A percentile compares a stretch with the other conserved stretches of the same genome.
Evolutionary conservation across 2,797 vertebrate species (phyloP).

Genomic region (Chromobotia macracanthus): DNA sequence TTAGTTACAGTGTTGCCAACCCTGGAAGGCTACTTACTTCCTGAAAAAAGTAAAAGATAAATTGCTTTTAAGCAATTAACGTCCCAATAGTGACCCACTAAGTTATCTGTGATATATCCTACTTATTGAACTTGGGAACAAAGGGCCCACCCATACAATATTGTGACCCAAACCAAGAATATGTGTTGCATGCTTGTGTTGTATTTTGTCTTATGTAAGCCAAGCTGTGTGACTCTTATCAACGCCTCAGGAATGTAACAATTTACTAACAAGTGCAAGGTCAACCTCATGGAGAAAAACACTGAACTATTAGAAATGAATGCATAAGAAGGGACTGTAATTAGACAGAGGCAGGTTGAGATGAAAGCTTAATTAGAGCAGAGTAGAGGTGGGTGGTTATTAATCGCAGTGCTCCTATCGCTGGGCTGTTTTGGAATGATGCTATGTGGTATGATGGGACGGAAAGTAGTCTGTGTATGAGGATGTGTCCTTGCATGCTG

Average conservation of each 20-base stretch:
- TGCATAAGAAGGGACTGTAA: slow-evolving; percentile 68
- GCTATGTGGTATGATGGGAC: slow-evolving; percentile 62
- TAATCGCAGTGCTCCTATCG: slow-evolving; percentile 66
- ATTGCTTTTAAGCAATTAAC: neutral
- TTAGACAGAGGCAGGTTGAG: slow-evolving; percentile 69
- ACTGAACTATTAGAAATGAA: slow-evolving; percentile 59
- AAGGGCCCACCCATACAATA: too few relatives aligned
- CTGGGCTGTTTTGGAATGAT: slow-evolving; percentile 58
- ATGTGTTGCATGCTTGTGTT: neutral
- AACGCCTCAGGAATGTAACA: neutral
- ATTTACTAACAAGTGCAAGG: neutral
- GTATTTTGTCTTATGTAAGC: neutral
- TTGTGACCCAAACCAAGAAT: neutral
- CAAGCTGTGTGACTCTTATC: neutral
- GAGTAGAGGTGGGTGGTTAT: slow-evolving; percentile 67
- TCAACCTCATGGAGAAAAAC: slow-evolving; percentile 58
- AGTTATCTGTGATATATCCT: too few relatives aligned
- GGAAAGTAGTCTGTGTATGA: slow-evolving; percentile 43
- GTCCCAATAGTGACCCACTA: too few relatives aligned
- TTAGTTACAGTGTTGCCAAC: neutral
- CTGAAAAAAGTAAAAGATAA: slow-evolving; percentile 7
- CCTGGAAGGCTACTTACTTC: neutral
- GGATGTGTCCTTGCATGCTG: slow-evolving; percentile 45
- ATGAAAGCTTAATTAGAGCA: slow-evolving; percentile 76
- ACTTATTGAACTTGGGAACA: neutral